Conservation (phyloP, 1,140 invertebrate species). For the Conus ventricosus region DNA sequence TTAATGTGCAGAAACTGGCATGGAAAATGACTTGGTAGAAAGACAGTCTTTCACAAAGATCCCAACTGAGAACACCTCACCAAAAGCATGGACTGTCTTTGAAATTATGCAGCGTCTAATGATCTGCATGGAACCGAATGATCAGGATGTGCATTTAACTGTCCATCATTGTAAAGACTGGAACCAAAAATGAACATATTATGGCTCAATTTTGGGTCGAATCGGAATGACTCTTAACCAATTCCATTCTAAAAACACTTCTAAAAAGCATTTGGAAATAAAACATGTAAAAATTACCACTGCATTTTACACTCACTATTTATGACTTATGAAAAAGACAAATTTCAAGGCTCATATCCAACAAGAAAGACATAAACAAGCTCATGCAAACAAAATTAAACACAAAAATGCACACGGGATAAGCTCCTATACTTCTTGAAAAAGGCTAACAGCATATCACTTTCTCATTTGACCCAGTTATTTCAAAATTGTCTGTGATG, state of each 20-base stretch:
- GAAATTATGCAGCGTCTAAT: not conserved
- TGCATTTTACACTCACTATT: not conserved
- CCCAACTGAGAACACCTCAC: not conserved
- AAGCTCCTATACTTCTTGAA: no score
- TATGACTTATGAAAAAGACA: not conserved
- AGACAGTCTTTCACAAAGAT: not conserved
- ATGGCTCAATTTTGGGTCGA: not conserved
- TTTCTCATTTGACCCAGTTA: no score
- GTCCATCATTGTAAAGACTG: no score
- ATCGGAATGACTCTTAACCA: slow-evolving; percentile 22
- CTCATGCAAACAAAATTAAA: no score
- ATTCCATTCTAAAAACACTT: not conserved
- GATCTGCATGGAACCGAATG: not conserved
- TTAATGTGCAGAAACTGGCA: slow-evolving; percentile 21
- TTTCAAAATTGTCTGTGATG: no score
- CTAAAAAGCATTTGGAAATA: not conserved
- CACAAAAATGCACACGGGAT: no score
- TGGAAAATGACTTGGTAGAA: slow-evolving; percentile 17
- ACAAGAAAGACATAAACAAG: no score
- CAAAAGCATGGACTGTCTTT: slow-evolving; percentile 1
- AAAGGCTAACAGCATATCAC: no score
- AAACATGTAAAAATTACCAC: not conserved
- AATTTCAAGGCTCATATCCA: no score
- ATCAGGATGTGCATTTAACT: not conserved
- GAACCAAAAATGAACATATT: not conserved